Evolutionary conservation across 2,797 vertebrate genomes (phyloP).

Genomic region (Limnodromus scolopaceus): DNA sequence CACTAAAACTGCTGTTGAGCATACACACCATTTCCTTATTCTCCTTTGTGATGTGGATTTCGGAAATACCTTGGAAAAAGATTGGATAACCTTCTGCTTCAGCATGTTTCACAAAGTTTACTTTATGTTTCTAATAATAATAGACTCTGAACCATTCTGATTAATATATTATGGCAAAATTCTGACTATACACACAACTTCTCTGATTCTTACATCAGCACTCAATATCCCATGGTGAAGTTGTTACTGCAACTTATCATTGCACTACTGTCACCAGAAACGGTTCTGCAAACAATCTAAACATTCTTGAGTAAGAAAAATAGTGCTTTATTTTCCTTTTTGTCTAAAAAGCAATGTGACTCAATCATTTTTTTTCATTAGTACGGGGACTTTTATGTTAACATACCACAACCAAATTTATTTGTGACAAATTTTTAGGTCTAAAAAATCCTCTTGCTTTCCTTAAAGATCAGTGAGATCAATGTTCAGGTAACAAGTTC

Average conservation of each 20-base stretch:
- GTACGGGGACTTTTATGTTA: background rate
- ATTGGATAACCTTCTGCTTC: background rate
- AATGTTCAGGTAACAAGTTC: background rate
- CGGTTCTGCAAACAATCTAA: background rate
- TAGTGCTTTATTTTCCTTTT: background rate
- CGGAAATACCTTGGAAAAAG: background rate
- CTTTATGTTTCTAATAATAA: background rate
- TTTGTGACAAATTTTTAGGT: background rate
- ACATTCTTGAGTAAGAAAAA: background rate
- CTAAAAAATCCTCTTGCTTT: background rate
- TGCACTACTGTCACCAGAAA: background rate
- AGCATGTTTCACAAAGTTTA: background rate
- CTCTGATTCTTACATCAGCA: background rate
- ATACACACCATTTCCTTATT: background rate
- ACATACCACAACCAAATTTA: background rate
- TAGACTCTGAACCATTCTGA: background rate
- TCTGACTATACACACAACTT: background rate
- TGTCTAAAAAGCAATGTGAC: background rate
- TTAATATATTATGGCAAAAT: background rate
- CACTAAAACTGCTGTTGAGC: background rate
- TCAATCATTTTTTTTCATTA: background rate
- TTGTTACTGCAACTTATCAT: background rate
- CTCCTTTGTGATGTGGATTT: background rate
- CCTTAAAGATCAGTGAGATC: background rate
- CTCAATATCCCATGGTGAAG: background rate